phyloP scores from a whole-genome alignment of 1,140 invertebrate species.

The Drosophila ercepeae region DNA sequence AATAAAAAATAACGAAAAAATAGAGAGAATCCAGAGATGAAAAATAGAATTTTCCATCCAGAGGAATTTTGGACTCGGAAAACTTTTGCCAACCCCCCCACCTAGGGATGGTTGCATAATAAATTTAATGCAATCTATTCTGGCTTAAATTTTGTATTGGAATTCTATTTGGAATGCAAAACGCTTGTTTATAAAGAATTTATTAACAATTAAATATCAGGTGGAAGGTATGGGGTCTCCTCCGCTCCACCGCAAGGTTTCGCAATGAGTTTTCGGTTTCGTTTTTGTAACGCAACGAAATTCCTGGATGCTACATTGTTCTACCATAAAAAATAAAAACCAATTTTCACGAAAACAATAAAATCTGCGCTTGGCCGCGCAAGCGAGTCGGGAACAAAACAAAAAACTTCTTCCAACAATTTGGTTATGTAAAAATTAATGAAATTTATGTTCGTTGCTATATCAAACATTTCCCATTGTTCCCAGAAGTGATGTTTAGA shows the following conservation, averaged over 20 bases:
- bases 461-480: conserved; percentile 59
- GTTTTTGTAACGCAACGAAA: conserved; percentile 11
- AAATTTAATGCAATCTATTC: conserved; percentile 14
- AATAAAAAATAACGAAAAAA: conserved; percentile 2
- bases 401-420: conserved; percentile 52
- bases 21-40: conserved; percentile 2
- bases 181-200: not conserved
- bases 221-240: not conserved
- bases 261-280: conserved; percentile 34
- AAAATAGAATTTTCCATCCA: conserved; percentile 3
- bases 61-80: not conserved
- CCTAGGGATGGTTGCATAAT: conserved; percentile 29
- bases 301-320: conserved; percentile 53
- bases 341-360: conserved; percentile 74
- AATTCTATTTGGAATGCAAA: conserved; percentile 13
- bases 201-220: no score
- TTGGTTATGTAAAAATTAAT: conserved; percentile 62
- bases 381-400: conserved; percentile 8
- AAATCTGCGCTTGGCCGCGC: conserved; percentile 50
- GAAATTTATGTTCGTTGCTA: conserved; percentile 58
- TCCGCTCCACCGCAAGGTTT: conserved; percentile 3
- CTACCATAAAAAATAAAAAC: conserved; percentile 54
- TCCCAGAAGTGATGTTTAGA: conserved; percentile 41
- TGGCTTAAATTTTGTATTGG: not conserved
- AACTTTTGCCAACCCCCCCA: not conserved